Conservation (phyloP, 2,888 invertebrate species). For the Polia nebulosa region DNA sequence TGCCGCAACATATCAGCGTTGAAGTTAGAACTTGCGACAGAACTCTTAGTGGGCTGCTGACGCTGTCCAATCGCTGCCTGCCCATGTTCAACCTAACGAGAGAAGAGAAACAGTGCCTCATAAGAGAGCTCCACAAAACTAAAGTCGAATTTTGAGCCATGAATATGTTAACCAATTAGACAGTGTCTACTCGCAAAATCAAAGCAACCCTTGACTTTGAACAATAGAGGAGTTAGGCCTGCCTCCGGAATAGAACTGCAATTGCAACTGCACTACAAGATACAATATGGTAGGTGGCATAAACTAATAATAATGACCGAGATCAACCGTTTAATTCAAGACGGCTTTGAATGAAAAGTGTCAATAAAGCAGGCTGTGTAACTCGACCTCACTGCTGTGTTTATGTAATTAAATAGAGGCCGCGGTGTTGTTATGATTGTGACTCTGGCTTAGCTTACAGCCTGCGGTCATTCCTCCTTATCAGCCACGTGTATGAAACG, state of each 20-base stretch:
- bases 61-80: too few relatives aligned
- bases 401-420: neutral
- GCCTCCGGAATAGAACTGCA: neutral
- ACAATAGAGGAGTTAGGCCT: neutral
- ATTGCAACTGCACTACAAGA: neutral
- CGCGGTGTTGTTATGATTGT: neutral
- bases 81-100: too few relatives aligned
- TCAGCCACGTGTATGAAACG: neutral
- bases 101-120: too few relatives aligned
- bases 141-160: neutral
- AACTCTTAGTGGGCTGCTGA: too few relatives aligned
- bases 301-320: neutral
- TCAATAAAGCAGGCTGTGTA: neutral
- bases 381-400: neutral
- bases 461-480: neutral
- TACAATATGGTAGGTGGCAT: neutral
- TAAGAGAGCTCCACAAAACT: neutral
- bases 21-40: neutral
- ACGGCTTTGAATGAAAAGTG: neutral
- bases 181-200: neutral
- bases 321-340: neutral
- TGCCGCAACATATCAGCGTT: neutral
- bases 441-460: neutral
- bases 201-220: neutral
- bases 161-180: neutral